Evolutionary conservation across 2,113 vertebrate species (phyloP).

Genomic region (Corydoras sp.): DNA sequence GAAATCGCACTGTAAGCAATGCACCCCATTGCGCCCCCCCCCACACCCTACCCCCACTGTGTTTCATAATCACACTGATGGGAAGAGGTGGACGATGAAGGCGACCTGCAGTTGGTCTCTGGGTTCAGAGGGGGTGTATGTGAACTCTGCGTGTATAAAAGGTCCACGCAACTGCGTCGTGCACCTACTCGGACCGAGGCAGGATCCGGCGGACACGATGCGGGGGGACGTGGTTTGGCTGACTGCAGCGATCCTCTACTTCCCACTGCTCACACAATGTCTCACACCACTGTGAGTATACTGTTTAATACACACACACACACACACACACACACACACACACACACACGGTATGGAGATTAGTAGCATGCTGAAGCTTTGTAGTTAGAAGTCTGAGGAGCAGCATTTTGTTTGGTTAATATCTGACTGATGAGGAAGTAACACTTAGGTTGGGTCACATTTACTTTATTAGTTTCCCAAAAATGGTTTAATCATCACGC

Average conservation of each 20-base stretch:
- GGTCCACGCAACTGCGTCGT: neutral
- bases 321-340: slow-evolving; percentile 12
- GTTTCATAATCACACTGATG: slow-evolving; percentile 27
- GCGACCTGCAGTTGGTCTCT: neutral
- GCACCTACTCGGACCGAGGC: slow-evolving; percentile 1
- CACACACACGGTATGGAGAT: neutral
- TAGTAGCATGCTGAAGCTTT: too few relatives aligned
- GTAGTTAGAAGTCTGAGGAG: too few relatives aligned
- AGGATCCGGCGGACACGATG: slow-evolving; percentile 17
- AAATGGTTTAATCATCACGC: too few relatives aligned
- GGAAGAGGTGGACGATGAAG: neutral
- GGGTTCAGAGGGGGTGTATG: neutral
- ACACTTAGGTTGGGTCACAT: too few relatives aligned
- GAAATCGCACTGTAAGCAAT: neutral
- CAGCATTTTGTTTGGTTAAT: too few relatives aligned
- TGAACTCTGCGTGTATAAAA: slow-evolving; percentile 23
- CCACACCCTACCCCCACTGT: neutral
- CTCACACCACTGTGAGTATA: slow-evolving; percentile 40
- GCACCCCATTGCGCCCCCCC: neutral
- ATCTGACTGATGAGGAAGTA: too few relatives aligned
- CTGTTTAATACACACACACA: slow-evolving; percentile 6
- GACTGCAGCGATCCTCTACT: slow-evolving; percentile 26
- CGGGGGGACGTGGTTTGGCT: slow-evolving; percentile 26
- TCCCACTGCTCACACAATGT: slow-evolving; percentile 31
- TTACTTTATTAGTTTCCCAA: too few relatives aligned